Evolutionary conservation across 2,113 vertebrate genomes (phyloP).

Genomic region (Elachura formosa): DNA sequence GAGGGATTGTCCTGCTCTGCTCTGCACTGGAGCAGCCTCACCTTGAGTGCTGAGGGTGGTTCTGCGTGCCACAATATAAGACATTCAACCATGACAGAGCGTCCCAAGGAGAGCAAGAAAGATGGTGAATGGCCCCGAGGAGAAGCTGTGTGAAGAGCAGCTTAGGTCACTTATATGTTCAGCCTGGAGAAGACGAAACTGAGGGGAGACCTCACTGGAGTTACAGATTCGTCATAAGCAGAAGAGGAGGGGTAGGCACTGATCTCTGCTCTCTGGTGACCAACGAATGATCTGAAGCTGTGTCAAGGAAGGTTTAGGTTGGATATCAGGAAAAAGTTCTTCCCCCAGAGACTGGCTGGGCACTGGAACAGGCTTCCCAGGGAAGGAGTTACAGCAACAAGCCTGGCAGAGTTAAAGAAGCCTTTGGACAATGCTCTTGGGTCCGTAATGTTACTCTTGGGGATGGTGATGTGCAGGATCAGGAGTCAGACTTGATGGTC

Average conservation of each 20-base stretch:
- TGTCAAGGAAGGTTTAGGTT: background rate
- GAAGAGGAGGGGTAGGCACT: background rate
- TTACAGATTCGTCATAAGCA: accelerated
- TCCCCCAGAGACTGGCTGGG: accelerated
- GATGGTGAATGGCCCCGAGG: background rate
- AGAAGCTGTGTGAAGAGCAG: background rate
- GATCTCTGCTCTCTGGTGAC: background rate
- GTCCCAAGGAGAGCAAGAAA: background rate
- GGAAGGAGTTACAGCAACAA: background rate
- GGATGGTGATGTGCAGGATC: too few species aligned
- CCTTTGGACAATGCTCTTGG: background rate
- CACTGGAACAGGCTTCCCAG: background rate
- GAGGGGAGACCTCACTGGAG: background rate
- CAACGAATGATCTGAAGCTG: background rate
- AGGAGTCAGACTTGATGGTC: background rate
- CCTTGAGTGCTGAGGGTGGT: accelerated
- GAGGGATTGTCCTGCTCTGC: background rate
- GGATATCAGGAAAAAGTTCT: background rate
- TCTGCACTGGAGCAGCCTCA: accelerated
- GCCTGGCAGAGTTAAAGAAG: background rate
- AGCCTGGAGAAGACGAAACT: background rate
- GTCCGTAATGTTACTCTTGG: background rate
- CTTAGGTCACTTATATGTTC: background rate
- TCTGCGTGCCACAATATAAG: background rate
- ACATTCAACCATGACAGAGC: background rate